Evolutionary conservation across 2,888 invertebrate species (phyloP), one percentile per base, ranked within the genome.

Genomic region (Tenodera sinensis): DNA sequence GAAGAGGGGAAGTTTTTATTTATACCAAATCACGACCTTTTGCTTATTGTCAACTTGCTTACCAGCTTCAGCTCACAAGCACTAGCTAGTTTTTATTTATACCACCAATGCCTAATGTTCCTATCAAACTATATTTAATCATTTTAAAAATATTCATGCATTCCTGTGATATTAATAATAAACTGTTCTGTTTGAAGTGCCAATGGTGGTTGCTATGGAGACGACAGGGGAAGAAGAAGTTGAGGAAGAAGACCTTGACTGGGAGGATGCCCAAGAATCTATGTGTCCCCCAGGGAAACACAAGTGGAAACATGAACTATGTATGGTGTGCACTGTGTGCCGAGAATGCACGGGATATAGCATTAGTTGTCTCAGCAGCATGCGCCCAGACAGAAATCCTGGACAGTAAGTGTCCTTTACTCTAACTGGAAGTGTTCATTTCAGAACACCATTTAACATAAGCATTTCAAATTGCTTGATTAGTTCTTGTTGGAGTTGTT

Each of bases 281-380:
- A 94, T 96, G 92, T 97, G 97, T 92, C 94, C 95, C 1, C 94
- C 95, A 8, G 96, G 96, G 28, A 95, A 95, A 91, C 98, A 98
- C 93, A 95, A 96, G 15, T 98, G 97, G 97, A 95, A 95, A 90
- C 96, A 96, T 90, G 97, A 97, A 91, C 95, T 96, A 92, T 98
- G 98, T 92, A 97, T 98, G 95, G 96, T 98, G 84, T 99, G 99
- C 93, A 96, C 97, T 2, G 95, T 97, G 89, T 99, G 99, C 92
- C 95, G 97, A 14, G 97, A 98, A 92, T 99, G 99, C 92, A 99
- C 99, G 0, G 99, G 98, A 3, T 98, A 98, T 93, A 97, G 97
- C 87, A 96, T 96, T 91, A 96, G 96, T 87, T 98, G 98, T 93
- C 94, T 97, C 89, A 96, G 96, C 92, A 96, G 96, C 89, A 95